Evolutionary conservation across 2,113 vertebrate species (phyloP).

Genomic region (Aleadryas rufinucha): DNA sequence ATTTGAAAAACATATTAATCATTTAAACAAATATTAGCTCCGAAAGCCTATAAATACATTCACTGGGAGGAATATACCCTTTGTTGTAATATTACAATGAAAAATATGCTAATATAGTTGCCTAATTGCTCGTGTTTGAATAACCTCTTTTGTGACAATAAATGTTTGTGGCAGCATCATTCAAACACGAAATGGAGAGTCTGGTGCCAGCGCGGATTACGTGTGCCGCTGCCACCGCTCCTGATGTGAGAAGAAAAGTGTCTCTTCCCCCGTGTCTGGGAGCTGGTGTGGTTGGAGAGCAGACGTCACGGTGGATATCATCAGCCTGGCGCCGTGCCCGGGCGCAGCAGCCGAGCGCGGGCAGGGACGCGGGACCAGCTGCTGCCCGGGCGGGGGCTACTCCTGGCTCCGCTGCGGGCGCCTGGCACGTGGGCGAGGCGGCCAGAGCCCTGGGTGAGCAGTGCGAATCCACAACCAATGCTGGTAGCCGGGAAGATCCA

Average conservation of each 20-base stretch:
- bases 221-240: neutral
- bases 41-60: constrained; percentile 67
- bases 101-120: constrained; percentile 72
- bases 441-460: neutral
- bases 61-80: constrained; percentile 65
- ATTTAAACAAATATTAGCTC: constrained; percentile 80
- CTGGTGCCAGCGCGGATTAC: constrained; percentile 30
- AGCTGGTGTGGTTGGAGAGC: neutral
- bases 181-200: constrained; percentile 54
- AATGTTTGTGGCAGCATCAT: constrained; percentile 65
- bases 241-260: neutral
- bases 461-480: fast-evolving
- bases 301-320: neutral
- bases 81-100: constrained; percentile 69
- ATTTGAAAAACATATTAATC: constrained; percentile 80
- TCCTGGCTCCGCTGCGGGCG: fast-evolving
- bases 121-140: constrained; percentile 75
- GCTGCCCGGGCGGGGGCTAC: neutral
- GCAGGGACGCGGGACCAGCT: neutral
- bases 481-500: neutral
- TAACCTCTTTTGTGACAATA: constrained; percentile 70
- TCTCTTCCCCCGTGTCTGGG: neutral
- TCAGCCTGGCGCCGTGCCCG: neutral
- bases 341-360: neutral
- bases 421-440: fast-evolving